Base-by-base conservation (phyloP, 2,113 vertebrate genomes). In the Oreochromis spilurus region DNA sequence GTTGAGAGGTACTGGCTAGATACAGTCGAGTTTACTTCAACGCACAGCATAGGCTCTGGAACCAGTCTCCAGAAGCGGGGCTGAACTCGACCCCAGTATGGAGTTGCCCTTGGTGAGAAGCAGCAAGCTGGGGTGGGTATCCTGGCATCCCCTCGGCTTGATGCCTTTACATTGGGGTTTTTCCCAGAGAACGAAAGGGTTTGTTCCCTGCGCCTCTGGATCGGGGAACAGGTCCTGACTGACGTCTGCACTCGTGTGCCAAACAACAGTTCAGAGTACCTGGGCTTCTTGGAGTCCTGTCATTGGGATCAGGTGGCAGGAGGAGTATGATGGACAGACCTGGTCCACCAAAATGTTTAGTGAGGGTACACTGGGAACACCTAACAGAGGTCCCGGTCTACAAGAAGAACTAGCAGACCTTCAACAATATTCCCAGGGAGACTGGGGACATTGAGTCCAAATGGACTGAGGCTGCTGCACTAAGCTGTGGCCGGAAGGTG, bases 211-310 rank as follows among this genome's bases (percentile, higher is more conserved):
- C 0, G 12, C 54, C 54, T 29, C 54, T 57, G 54, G 54, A 57
- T 57, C 24, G 8, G 24, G 24, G 54, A 57, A 55, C 1, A 1
- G 12, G 4, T 26, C 24, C 26, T 0, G 24, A 57, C 54, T 57
- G 54, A 0, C 2, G 12, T 57, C 21, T 57, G 24, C 24, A 57
- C 54, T 57, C 26, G 26, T 14, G 54, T 2, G 6, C 24, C 54
- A 26, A 57, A 26, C 12, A 57, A 26, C 6, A 57, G 54, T 57
- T 57, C 21, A 57, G 21, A 57, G 21, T 26, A 57, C 54, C 7
- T 6, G 0, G 54, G 21, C 21, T 57, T 57, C 54, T 57, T 57
- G 54, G 6, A 57, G 6, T 57, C 24, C 24, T 1, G 12, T 26
- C 21, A 13, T 57, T 57, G 24, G 24, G 24, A 57, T 1, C 54